A percentile compares a stretch with the other conserved stretches of the same genome.
phyloP scores from a whole-genome alignment of 2,113 vertebrate genomes.

The Donacobius atricapilla region DNA sequence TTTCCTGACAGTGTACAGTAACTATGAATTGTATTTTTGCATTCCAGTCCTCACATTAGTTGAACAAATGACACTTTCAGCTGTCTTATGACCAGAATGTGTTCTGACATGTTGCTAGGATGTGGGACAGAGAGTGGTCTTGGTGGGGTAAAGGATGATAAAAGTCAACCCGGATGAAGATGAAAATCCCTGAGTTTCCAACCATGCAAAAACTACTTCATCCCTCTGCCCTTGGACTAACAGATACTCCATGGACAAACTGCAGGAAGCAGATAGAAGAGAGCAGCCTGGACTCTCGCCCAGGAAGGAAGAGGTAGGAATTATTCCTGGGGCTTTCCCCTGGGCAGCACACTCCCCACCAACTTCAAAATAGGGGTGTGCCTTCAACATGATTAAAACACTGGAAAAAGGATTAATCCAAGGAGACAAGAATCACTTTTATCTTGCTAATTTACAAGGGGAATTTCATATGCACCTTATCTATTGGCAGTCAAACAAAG shows the following conservation, averaged over 20 bases:
- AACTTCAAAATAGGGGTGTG: conserved; percentile 4
- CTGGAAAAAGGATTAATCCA: conserved; percentile 36
- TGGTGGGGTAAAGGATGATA: background rate
- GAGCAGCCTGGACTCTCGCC: background rate
- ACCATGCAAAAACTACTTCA: background rate
- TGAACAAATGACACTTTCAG: background rate
- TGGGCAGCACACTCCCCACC: background rate
- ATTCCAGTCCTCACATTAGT: background rate
- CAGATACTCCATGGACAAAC: rapidly evolving
- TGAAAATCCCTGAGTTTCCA: background rate
- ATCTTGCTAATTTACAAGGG: conserved; percentile 67
- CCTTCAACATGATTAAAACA: conserved; percentile 21
- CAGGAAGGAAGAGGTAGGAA: conserved; percentile 10
- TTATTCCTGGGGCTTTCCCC: conserved; percentile 5
- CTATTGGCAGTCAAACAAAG: conserved; percentile 65
- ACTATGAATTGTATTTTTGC: background rate
- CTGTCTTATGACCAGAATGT: background rate
- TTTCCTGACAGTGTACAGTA: background rate
- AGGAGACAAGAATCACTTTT: conserved; percentile 61
- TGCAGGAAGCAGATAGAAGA: background rate
- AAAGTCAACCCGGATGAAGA: background rate
- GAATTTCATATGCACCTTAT: conserved; percentile 71
- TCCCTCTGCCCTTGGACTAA: background rate
- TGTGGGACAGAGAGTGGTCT: background rate
- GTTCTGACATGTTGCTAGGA: background rate